Base-by-base conservation (phyloP, 2,797 vertebrate species). In the Squalus acanthias region DNA sequence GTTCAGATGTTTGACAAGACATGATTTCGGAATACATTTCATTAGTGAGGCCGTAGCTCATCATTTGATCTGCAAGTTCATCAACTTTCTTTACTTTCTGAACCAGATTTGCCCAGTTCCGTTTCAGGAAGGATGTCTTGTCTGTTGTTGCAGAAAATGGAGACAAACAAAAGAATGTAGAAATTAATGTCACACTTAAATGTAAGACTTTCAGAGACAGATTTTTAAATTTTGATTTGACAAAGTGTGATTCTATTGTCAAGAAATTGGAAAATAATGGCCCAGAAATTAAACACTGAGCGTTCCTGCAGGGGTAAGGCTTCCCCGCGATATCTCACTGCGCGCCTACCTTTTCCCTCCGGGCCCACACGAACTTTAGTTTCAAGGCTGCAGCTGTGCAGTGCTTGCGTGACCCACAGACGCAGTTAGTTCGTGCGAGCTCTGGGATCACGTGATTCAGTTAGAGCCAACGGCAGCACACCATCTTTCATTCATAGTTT, bases 61-160 rank as follows among this genome's bases (percentile, higher is more conserved):
- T 69, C 91, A 97, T 95, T 26, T 88, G 70, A 88, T 97, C 97
- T 39, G 96, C 33, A 63, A 97, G 69, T 50, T 92, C n/a, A 9
- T 96, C 91, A n/a, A 96, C 57, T 22, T 96, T 96, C 96, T 96
- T 97, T 60, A 97, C 96, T 0, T 6, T 67, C 70, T 94, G 95
- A 69, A 96, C 65, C 76, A 97, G 69, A 1, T 0, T 0, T n/a
- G 79, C 24, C 17, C 1, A 53, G 33, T 96, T 95, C 24, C 6
- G 65, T 76, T 67, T 96, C n/a, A 97, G 85, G 82, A 97, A 96
- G 8, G 4, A 63, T 24, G 12, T 3, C 96, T 95, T 96, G 91
- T 96, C 97, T 97, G 85, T 76, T 95, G 46, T 50, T 57, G 17
- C 17, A 88, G 22, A 85, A 82, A 88, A 65, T 88, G 60, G 79